Evolutionary conservation across 2,113 vertebrate genomes (phyloP).

Genomic region (Vireo altiloquus): DNA sequence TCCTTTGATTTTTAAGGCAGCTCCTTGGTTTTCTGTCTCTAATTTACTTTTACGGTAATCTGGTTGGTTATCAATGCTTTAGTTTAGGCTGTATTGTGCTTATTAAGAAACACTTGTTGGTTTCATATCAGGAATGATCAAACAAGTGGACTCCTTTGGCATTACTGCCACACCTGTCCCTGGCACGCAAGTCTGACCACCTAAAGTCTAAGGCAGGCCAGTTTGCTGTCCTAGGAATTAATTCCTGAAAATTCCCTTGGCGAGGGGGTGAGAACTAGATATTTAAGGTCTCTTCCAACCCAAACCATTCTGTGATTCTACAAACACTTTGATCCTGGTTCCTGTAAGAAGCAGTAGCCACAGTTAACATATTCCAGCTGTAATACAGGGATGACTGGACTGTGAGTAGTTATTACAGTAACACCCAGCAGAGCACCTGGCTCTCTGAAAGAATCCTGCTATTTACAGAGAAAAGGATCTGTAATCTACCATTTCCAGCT

Average conservation of each 20-base stretch:
- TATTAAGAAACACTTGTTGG: neutral
- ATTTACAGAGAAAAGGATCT: neutral
- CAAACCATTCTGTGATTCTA: neutral
- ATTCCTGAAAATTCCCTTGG: neutral
- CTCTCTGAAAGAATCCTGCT: neutral
- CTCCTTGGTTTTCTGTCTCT: neutral
- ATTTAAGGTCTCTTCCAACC: neutral
- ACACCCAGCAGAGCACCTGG: neutral
- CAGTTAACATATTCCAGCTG: neutral
- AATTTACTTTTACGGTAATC: accelerated
- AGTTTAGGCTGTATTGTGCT: neutral
- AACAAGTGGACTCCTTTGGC: neutral
- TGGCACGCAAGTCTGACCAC: neutral
- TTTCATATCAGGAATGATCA: neutral
- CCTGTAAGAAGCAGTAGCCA: neutral
- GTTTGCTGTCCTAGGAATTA: neutral
- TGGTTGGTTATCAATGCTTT: neutral
- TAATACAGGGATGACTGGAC: neutral
- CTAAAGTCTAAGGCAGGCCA: neutral
- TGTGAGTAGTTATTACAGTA: neutral
- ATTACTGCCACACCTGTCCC: neutral
- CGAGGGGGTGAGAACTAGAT: neutral
- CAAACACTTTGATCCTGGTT: neutral
- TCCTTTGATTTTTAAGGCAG: neutral
- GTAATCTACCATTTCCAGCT: neutral